A percentile compares a stretch with the other conserved stretches of the same genome.
These are phyloP conservation scores for Volucella inflata DNA, from an alignment of 2,888 invertebrate species.

Conservation along the genomic window DNA sequence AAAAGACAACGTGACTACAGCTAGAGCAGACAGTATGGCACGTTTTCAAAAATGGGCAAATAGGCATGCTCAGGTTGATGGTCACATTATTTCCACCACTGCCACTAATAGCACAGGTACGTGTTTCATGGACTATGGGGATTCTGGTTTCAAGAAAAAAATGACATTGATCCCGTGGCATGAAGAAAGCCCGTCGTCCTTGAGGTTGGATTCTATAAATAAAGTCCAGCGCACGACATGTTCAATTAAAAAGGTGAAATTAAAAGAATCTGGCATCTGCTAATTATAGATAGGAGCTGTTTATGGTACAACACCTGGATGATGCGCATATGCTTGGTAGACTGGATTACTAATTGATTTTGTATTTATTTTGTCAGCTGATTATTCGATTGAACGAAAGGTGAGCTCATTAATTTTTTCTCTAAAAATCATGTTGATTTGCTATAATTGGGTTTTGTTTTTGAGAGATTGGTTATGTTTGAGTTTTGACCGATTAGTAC, in stretches of 20 bases:
- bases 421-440: no score
- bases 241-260: conserved; percentile 19
- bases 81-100: conserved; percentile 6
- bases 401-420: no score
- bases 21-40: conserved; percentile 66
- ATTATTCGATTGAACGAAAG: no score
- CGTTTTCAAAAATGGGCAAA: conserved; percentile 49
- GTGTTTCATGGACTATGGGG: not conserved
- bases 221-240: conserved; percentile 3
- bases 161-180: conserved; percentile 26
- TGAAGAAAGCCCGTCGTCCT: conserved; percentile 28
- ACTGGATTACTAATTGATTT: no score
- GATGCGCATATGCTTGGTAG: no score
- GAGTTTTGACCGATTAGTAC: no score
- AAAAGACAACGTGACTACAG: conserved; percentile 23
- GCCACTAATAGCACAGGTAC: not conserved
- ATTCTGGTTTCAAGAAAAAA: not conserved
- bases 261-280: not conserved
- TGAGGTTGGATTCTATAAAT: conserved; percentile 13
- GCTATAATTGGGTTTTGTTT: no score
- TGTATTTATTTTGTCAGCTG: no score
- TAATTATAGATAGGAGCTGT: conserved; percentile 39
- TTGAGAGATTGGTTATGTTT: no score
- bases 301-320: not conserved
- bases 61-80: conserved; percentile 21